Percentiles rank a stretch among this genome's conserved stretches.
phyloP scores from a whole-genome alignment of 2,797 vertebrate genomes.

The Diglossa cyanea region DNA sequence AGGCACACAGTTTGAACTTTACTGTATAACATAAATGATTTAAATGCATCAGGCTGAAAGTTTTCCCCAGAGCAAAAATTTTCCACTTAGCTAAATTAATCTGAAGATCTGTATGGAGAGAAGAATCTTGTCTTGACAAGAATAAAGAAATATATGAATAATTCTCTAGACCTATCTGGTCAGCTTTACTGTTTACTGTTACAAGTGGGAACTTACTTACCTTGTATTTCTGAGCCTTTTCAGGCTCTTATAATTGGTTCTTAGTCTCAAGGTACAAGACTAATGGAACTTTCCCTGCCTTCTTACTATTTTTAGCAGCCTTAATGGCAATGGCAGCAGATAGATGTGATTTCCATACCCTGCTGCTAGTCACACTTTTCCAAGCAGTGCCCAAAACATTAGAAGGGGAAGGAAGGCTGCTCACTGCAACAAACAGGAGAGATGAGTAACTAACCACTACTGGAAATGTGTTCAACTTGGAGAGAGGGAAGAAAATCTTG shows the following conservation, averaged over 20 bases:
- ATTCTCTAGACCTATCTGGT: neutral
- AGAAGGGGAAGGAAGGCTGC: neutral
- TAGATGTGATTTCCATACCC: neutral
- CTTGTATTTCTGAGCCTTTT: constrained; percentile 18
- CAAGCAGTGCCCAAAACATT: neutral
- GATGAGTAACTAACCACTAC: neutral
- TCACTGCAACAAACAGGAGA: neutral
- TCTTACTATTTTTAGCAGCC: neutral
- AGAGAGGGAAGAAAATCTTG: neutral
- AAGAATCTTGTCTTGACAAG: neutral
- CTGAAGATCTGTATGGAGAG: neutral
- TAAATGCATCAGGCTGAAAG: neutral
- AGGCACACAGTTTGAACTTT: neutral
- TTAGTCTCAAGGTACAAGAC: neutral
- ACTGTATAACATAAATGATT: neutral
- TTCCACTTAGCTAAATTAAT: neutral
- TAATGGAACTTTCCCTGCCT: neutral
- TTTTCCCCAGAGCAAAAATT: neutral
- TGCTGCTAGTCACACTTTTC: neutral
- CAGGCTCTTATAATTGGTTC: neutral
- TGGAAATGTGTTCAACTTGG: neutral
- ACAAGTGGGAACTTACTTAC: neutral
- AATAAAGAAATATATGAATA: neutral
- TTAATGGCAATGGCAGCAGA: constrained; percentile 47
- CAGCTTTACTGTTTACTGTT: neutral